These are phyloP conservation scores for Heliconius cydno DNA, from an alignment of 2,888 invertebrate genomes.

Conservation along the genomic window DNA sequence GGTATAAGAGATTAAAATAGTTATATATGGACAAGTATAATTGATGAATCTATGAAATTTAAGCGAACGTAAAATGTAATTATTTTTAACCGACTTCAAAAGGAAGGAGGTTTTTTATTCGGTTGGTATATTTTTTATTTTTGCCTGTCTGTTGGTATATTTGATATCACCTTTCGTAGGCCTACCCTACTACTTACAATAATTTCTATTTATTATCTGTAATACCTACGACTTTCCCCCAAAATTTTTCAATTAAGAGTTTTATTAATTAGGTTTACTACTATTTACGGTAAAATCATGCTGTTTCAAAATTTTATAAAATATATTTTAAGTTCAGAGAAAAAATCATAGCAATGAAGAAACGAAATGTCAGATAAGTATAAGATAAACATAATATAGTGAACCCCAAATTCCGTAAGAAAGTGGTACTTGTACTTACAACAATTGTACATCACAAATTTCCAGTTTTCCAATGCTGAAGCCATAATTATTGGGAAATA, in stretches of 20 bases:
- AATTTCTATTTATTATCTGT: too few relatives aligned
- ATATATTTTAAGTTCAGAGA: too few relatives aligned
- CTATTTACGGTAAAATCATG: not conserved
- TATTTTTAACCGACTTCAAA: too few relatives aligned
- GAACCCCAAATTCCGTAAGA: not conserved
- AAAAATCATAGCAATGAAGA: not conserved
- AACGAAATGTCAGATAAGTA: not conserved
- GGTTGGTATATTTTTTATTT: too few relatives aligned
- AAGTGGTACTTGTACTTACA: not conserved
- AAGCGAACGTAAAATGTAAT: not conserved
- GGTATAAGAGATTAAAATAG: conserved; percentile 13
- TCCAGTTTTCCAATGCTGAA: conserved; percentile 40
- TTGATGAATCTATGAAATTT: conserved; percentile 15
- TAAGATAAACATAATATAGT: not conserved
- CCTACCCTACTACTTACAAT: too few relatives aligned
- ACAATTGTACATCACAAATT: conserved; percentile 10
- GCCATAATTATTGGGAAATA: conserved; percentile 41
- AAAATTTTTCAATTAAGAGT: too few relatives aligned
- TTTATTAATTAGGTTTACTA: not conserved
- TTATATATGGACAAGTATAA: conserved; percentile 16
- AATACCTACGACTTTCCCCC: too few relatives aligned
- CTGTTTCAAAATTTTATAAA: too few relatives aligned
- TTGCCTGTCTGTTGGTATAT: too few relatives aligned
- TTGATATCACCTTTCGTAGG: too few relatives aligned
- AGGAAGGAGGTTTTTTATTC: too few relatives aligned